These are phyloP conservation scores for Peromyscus maniculatus DNA, from an alignment of 2,113 vertebrate genomes.

Conservation along the genomic window DNA sequence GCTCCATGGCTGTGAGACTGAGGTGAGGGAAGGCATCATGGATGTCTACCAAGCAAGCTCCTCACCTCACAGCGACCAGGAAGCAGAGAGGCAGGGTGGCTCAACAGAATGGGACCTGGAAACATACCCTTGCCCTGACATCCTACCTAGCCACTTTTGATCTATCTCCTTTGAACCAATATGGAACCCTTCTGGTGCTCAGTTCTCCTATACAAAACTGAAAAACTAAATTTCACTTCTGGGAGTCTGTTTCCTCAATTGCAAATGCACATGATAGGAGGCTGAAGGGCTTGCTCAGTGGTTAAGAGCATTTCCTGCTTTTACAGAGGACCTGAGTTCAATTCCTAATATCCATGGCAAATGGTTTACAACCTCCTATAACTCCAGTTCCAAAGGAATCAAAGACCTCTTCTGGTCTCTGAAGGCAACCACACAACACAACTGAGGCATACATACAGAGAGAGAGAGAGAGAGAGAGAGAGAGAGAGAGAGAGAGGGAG, in stretches of 20 bases:
- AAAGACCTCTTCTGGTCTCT: neutral
- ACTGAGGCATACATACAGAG: neutral
- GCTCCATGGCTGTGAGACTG: neutral
- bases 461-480: no score
- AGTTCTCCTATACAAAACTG: neutral
- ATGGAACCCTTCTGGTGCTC: neutral
- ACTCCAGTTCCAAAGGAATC: neutral
- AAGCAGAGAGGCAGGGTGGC: neutral
- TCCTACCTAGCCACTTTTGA: neutral
- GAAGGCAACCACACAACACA: no score
- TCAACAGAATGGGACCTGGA: neutral
- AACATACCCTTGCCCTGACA: neutral
- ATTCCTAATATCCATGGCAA: neutral
- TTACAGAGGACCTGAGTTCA: neutral
- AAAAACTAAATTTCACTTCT: neutral
- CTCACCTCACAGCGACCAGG: neutral
- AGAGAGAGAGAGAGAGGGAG: no score
- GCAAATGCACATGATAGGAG: neutral
- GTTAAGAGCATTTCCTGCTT: neutral
- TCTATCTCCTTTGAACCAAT: neutral
- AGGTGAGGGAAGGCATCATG: neutral
- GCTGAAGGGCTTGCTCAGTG: neutral
- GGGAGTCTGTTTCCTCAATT: neutral
- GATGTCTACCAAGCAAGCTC: neutral
- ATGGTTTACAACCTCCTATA: neutral